Percentiles rank a stretch among this genome's conserved stretches.
phyloP scores from a whole-genome alignment of 2,888 invertebrate species.

The Thymelicus acteon region DNA sequence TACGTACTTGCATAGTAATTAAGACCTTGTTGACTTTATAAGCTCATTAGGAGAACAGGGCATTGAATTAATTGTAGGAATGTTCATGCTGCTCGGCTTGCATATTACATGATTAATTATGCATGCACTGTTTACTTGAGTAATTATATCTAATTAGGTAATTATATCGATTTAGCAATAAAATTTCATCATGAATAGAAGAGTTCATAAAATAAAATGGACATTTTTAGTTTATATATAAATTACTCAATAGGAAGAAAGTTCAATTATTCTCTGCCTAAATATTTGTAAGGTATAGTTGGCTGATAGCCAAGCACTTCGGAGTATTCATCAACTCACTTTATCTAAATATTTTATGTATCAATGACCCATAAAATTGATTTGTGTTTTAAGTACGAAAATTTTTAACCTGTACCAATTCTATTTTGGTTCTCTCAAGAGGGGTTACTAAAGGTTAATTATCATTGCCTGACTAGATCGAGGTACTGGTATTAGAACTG shows the following conservation, averaged over 20 bases:
- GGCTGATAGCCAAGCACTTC: slow-evolving; percentile 50
- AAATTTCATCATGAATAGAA: background rate
- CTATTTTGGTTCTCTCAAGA: slow-evolving; percentile 17
- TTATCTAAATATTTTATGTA: slow-evolving; percentile 42
- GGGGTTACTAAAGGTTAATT: slow-evolving; percentile 15
- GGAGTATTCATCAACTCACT: slow-evolving; percentile 31
- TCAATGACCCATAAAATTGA: slow-evolving; percentile 7
- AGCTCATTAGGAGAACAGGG: slow-evolving; percentile 29
- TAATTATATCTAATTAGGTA: background rate
- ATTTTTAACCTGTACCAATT: slow-evolving; percentile 15
- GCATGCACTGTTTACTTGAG: slow-evolving; percentile 11
- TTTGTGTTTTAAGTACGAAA: slow-evolving; percentile 1
- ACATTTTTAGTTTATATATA: too few species aligned
- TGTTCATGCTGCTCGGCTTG: slow-evolving; percentile 19
- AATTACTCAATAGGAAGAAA: too few species aligned
- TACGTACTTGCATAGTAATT: slow-evolving; percentile 39
- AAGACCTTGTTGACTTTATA: slow-evolving; percentile 35
- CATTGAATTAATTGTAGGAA: slow-evolving; percentile 37
- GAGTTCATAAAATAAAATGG: background rate
- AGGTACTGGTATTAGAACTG: too few species aligned
- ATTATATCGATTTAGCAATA: background rate
- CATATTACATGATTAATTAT: slow-evolving; percentile 6
- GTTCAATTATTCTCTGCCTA: too few species aligned
- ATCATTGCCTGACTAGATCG: background rate
- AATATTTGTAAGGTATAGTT: slow-evolving; percentile 42